phyloP scores from a whole-genome alignment of 2,113 vertebrate species.

The Ciconia maguari region DNA sequence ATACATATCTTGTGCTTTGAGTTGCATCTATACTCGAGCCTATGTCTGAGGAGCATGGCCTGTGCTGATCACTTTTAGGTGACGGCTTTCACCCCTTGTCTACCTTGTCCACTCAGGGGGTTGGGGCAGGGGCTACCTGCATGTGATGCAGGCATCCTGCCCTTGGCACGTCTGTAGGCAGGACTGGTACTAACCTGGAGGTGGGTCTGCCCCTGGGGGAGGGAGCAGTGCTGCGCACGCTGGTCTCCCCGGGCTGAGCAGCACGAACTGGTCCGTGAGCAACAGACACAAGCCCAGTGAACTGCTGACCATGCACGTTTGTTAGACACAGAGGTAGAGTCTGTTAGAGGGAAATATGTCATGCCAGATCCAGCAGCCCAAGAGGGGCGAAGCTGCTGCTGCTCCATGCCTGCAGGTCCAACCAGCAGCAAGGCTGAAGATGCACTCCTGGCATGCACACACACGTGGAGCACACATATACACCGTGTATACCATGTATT shows the following conservation, averaged over 20 bases:
- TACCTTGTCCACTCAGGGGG: too few species aligned
- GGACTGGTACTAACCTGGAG: neutral
- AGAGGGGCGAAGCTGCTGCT: neutral
- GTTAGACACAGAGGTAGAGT: neutral
- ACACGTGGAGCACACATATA: neutral
- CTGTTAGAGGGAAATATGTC: neutral
- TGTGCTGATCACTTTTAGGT: neutral
- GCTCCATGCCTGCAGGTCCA: neutral
- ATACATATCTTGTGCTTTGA: neutral
- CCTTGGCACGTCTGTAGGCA: neutral
- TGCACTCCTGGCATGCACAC: neutral
- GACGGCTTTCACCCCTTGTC: neutral
- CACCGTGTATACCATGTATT: too few species aligned
- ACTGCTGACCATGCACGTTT: neutral
- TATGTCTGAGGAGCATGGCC: too few species aligned
- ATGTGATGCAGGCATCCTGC: too few species aligned
- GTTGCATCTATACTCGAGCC: neutral
- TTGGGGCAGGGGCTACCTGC: neutral
- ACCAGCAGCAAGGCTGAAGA: neutral
- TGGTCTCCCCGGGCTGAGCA: neutral
- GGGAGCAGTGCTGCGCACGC: neutral
- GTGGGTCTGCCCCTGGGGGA: neutral
- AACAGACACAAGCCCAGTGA: neutral
- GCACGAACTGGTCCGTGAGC: fast-evolving
- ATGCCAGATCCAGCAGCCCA: neutral